These are phyloP conservation scores for Poeciliopsis turrubarensis DNA, from an alignment of 2,113 vertebrate species.

Conservation along the genomic window DNA sequence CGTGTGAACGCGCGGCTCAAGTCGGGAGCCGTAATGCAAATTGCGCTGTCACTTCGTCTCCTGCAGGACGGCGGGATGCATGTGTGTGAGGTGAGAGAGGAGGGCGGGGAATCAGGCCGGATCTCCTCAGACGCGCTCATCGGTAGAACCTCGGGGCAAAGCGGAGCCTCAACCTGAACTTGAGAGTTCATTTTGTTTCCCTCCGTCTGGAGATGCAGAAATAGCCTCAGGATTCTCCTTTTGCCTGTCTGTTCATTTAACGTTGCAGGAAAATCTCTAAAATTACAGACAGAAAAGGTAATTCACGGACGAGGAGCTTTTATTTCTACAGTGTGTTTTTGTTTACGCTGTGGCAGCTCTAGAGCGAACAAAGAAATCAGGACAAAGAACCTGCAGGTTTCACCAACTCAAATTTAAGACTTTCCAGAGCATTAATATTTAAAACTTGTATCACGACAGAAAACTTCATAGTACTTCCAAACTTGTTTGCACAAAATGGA, in stretches of 20 bases:
- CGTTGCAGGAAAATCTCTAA: slow-evolving; percentile 61
- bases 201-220: slow-evolving; percentile 68
- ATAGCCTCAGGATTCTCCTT: slow-evolving; percentile 55
- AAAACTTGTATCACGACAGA: no score
- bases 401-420: no score
- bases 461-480: no score
- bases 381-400: slow-evolving; percentile 26
- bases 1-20: slow-evolving; percentile 27
- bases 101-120: slow-evolving; percentile 40
- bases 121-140: slow-evolving; percentile 42
- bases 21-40: slow-evolving; percentile 64
- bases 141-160: slow-evolving; percentile 64
- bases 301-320: slow-evolving; percentile 66
- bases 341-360: neutral
- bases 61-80: slow-evolving; percentile 46
- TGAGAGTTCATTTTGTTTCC: slow-evolving; percentile 74
- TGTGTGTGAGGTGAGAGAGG: slow-evolving; percentile 47
- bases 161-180: slow-evolving; percentile 76
- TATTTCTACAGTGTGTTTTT: slow-evolving; percentile 43
- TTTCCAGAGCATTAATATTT: no score
- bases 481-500: no score
- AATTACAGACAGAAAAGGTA: slow-evolving; percentile 75
- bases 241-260: slow-evolving; percentile 63
- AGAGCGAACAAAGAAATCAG: slow-evolving; percentile 52
- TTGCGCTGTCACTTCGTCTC: slow-evolving; percentile 74